phyloP scores from a whole-genome alignment of 2,113 vertebrate species.

The Arenaria interpres region DNA sequence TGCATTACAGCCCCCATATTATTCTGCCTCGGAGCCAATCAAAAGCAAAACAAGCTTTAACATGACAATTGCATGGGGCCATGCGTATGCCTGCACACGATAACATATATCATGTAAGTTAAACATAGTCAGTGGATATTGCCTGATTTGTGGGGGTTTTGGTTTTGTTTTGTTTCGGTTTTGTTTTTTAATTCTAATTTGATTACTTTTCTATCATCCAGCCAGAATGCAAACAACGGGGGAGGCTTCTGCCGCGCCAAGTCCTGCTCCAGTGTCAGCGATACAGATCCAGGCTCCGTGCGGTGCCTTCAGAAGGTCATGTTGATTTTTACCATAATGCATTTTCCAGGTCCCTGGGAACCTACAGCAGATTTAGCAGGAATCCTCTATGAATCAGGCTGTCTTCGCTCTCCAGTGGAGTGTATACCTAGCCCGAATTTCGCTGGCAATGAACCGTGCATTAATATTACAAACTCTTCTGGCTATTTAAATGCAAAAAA shows the following conservation, averaged over 20 bases:
- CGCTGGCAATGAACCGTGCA: neutral
- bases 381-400: neutral
- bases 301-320: neutral
- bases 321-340: neutral
- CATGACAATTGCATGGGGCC: neutral
- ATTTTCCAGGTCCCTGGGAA: neutral
- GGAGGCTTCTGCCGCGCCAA: neutral
- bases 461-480: neutral
- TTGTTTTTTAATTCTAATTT: neutral
- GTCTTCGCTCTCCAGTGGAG: neutral
- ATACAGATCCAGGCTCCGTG: neutral
- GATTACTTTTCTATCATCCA: neutral
- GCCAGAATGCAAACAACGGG: neutral
- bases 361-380: neutral
- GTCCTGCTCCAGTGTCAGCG: neutral
- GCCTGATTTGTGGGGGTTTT: neutral
- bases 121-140: accelerated
- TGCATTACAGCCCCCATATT: neutral
- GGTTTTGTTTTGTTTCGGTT: no score
- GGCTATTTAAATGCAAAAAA: neutral
- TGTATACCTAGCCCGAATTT: neutral
- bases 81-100: neutral
- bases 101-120: neutral
- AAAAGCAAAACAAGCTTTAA: neutral
- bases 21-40: neutral